A percentile compares a stretch with the other conserved stretches of the same genome.
Conservation (phyloP, 2,888 invertebrate genomes). For the Acleris emargana region DNA sequence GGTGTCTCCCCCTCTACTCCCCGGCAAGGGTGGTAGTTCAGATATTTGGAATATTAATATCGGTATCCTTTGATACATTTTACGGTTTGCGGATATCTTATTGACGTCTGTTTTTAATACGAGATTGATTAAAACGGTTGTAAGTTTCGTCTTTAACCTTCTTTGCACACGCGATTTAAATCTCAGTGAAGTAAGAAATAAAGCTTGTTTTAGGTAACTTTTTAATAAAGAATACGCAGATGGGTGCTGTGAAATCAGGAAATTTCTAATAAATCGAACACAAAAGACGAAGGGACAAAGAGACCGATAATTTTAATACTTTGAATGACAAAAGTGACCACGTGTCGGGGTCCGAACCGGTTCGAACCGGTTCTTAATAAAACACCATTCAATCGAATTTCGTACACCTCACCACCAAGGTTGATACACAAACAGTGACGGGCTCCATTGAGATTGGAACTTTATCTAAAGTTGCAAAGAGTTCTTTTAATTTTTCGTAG, state of each 20-base stretch:
- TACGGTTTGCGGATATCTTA: conserved; percentile 35
- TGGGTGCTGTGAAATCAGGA: conserved; percentile 48
- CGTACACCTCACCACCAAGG: conserved; percentile 52
- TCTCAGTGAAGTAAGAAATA: conserved; percentile 21
- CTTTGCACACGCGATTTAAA: conserved; percentile 12
- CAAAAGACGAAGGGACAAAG: conserved; percentile 61
- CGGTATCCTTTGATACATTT: conserved; percentile 52
- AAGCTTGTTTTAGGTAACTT: conserved; percentile 6
- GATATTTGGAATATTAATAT: conserved; percentile 51
- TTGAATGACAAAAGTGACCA: conserved; percentile 78
- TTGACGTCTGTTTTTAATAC: conserved; percentile 41
- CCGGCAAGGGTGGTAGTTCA: conserved; percentile 46
- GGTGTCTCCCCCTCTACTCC: conserved; percentile 45
- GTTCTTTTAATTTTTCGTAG: not conserved
- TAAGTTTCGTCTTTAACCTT: conserved; percentile 29
- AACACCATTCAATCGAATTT: conserved; percentile 77
- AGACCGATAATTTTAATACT: conserved; percentile 73
- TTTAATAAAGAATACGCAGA: conserved; percentile 18
- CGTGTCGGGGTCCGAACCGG: conserved; percentile 77
- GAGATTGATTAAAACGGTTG: conserved; percentile 32
- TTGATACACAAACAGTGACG: conserved; percentile 35
- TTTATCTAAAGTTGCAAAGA: not conserved
- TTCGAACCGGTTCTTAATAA: conserved; percentile 74
- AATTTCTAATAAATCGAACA: conserved; percentile 45
- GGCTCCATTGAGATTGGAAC: conserved; percentile 34